Conservation (phyloP, 1,140 invertebrate genomes). For the Leptinotarsa texana region DNA sequence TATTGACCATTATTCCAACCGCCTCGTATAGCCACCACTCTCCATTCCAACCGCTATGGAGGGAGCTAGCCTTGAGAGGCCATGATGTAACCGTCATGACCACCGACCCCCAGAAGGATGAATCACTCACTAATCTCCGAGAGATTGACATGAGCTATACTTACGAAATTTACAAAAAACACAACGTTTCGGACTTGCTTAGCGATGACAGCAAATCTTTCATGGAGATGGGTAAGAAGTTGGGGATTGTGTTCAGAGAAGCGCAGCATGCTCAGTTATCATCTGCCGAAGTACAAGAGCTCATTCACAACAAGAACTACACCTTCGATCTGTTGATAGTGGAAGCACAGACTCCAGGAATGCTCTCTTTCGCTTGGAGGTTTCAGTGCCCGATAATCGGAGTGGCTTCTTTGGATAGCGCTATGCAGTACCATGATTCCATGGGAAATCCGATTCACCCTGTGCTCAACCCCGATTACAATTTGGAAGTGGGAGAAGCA, state of each 20-base stretch:
- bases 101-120: conserved; percentile 40
- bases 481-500: conserved; percentile 24
- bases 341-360: conserved; percentile 43
- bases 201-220: conserved; percentile 15
- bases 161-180: conserved; percentile 33
- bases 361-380: conserved; percentile 40
- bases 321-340: conserved; percentile 52
- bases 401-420: conserved; percentile 25
- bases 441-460: conserved; percentile 57
- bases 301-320: conserved; percentile 45
- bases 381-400: conserved; percentile 50
- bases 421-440: conserved; percentile 30
- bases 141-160: conserved; percentile 39
- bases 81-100: conserved; percentile 54
- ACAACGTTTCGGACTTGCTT: conserved; percentile 38
- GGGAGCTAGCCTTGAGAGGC: conserved; percentile 44
- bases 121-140: conserved; percentile 30
- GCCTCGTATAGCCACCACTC: conserved; percentile 41
- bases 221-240: conserved; percentile 26
- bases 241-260: conserved; percentile 21
- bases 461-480: conserved; percentile 54
- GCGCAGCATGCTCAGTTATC: conserved; percentile 18
- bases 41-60: conserved; percentile 39
- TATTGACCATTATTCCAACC: conserved; percentile 33
- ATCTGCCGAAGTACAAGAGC: conserved; percentile 48